These are phyloP conservation scores for Chauna torquata DNA, from an alignment of 2,113 vertebrate species.

Conservation along the genomic window DNA sequence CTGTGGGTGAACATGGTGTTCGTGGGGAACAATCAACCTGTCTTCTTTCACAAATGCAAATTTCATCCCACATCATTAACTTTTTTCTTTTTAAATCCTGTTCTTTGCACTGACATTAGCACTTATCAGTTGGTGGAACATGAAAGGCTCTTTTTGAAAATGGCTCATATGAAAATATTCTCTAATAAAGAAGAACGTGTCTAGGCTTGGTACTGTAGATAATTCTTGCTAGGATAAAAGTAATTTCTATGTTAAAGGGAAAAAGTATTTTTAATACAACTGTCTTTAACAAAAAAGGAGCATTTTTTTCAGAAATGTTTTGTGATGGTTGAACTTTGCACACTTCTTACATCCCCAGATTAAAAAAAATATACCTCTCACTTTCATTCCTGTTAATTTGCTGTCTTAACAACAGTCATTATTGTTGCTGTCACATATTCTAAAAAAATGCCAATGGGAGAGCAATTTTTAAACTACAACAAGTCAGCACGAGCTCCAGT, in stretches of 20 bases:
- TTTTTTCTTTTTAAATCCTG: background rate
- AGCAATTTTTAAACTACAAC: background rate
- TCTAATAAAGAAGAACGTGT: background rate
- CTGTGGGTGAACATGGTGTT: background rate
- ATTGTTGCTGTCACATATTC: background rate
- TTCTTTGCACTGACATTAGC: conserved; percentile 3
- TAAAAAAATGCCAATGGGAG: background rate
- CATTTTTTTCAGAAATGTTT: background rate
- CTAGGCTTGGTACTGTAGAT: background rate
- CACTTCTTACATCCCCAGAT: background rate
- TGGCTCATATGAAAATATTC: background rate
- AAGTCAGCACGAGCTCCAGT: background rate
- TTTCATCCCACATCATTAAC: background rate
- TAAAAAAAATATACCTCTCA: background rate
- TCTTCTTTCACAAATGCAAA: background rate
- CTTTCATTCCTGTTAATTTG: background rate
- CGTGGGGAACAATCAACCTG: background rate
- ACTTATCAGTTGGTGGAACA: conserved; percentile 10
- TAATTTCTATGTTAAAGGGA: background rate
- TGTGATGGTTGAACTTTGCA: background rate
- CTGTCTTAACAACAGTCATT: background rate
- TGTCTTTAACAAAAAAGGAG: background rate
- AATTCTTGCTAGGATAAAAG: conserved; percentile 7
- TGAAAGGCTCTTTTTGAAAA: conserved; percentile 4
- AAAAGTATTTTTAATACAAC: background rate